Percentiles rank a stretch among this genome's conserved stretches.
phyloP scores from a whole-genome alignment of 2,888 invertebrate species.

The Lacanobia oleracea region DNA sequence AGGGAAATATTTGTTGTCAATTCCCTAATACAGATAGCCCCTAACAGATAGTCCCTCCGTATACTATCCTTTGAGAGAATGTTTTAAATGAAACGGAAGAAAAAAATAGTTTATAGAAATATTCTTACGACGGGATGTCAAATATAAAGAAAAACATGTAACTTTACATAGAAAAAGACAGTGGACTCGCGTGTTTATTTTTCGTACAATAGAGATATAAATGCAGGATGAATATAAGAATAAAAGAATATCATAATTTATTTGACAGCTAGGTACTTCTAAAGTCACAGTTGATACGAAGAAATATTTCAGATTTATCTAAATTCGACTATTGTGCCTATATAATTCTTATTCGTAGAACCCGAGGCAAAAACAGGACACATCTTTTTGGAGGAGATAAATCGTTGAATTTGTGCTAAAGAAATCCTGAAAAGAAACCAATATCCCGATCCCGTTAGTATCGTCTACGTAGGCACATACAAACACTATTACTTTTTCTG shows the following conservation, averaged over 20 bases:
- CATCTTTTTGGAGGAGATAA: slow-evolving; percentile 30
- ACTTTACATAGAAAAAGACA: background rate
- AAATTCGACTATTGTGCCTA: slow-evolving; percentile 8
- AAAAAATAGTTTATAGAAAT: background rate
- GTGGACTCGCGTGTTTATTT: no score
- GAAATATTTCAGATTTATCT: slow-evolving; percentile 5
- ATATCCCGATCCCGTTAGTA: slow-evolving; percentile 20
- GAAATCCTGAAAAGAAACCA: slow-evolving; percentile 34
- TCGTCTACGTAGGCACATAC: slow-evolving; percentile 18
- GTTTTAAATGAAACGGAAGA: background rate
- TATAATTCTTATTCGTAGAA: slow-evolving; percentile 22
- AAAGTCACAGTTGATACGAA: background rate
- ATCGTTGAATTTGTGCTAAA: slow-evolving; percentile 24
- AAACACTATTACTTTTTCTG: slow-evolving; percentile 8
- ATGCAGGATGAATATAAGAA: no score
- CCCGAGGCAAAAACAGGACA: slow-evolving; percentile 10
- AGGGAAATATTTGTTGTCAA: background rate
- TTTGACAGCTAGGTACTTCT: background rate
- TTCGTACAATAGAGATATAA: no score
- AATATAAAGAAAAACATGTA: background rate
- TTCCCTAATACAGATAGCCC: no score
- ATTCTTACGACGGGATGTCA: background rate
- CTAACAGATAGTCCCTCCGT: background rate
- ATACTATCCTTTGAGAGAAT: background rate
- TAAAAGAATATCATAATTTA: background rate